These are phyloP conservation scores for Paracentrotus lividus DNA, from an alignment of 53 echinoderm and acorn worm genomes.

Conservation along the genomic window DNA sequence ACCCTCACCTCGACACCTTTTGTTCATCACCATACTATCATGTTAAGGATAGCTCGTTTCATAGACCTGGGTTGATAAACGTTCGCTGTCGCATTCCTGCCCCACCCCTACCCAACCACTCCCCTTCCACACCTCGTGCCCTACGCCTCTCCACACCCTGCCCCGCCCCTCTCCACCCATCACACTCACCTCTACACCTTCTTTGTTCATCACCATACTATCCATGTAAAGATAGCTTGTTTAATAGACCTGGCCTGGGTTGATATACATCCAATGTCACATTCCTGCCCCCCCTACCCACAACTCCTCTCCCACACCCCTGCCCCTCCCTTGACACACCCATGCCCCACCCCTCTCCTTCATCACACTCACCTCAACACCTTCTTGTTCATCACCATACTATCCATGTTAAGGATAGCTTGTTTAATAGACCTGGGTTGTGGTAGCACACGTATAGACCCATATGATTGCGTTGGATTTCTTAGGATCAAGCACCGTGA, in stretches of 20 bases:
- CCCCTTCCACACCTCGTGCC: not conserved
- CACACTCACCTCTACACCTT: slow-evolving; percentile 90
- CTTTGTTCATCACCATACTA: slow-evolving; percentile 89
- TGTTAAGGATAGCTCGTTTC: too few relatives aligned
- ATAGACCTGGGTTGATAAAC: too few relatives aligned
- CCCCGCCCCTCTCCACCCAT: not conserved
- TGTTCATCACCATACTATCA: too few relatives aligned
- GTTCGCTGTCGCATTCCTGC: too few relatives aligned
- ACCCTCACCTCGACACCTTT: too few relatives aligned
- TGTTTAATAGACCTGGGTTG: slow-evolving; percentile 92
- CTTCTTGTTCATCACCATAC: slow-evolving; percentile 93
- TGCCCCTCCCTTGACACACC: not conserved
- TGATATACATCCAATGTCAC: too few relatives aligned
- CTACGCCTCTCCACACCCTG: not conserved
- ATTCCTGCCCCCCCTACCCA: not conserved
- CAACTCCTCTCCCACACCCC: not conserved
- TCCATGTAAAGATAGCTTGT: slow-evolving; percentile 93
- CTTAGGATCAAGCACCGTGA: slow-evolving; percentile 93
- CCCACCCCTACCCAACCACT: not conserved
- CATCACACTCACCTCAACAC: slow-evolving; percentile 83
- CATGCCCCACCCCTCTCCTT: not conserved
- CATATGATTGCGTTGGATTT: slow-evolving; percentile 97
- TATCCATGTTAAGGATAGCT: slow-evolving; percentile 96
- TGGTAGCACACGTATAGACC: slow-evolving; percentile 95
- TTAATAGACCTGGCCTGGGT: slow-evolving; percentile 87